These are phyloP conservation scores for Cephalophus harveyi DNA, from an alignment of 2,113 vertebrate species.

Conservation along the genomic window DNA sequence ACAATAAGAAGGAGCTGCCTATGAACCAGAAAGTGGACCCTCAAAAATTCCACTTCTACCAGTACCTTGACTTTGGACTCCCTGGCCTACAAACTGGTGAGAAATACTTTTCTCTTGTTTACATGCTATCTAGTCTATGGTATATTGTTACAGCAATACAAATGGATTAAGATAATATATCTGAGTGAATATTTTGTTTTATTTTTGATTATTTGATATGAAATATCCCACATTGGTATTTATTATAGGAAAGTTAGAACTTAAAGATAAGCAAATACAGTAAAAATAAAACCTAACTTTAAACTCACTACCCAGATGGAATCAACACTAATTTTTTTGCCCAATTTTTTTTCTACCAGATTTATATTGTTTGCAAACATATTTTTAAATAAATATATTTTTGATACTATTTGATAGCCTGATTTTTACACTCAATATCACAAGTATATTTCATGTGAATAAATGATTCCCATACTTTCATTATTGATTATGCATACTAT, in stretches of 20 bases:
- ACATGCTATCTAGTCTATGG: not conserved
- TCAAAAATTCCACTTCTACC: not conserved
- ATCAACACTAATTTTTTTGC: not conserved
- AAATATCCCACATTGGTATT: not conserved
- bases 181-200: not conserved
- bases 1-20: not conserved
- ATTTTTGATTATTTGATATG: not conserved
- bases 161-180: not conserved
- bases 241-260: not conserved
- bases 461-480: not conserved
- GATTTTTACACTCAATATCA: not conserved
- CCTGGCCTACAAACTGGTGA: not conserved
- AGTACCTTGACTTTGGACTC: not conserved
- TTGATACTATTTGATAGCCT: not conserved
- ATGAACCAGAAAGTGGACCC: not conserved
- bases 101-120: not conserved
- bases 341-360: not conserved
- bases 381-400: not conserved
- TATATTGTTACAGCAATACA: not conserved
- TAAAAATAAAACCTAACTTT: not conserved
- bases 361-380: not conserved
- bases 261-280: not conserved
- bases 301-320: not conserved
- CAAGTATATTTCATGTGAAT: not conserved
- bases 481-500: not conserved